Base-by-base conservation (phyloP, 2,797 vertebrate genomes). In the Delichon dasypus region DNA sequence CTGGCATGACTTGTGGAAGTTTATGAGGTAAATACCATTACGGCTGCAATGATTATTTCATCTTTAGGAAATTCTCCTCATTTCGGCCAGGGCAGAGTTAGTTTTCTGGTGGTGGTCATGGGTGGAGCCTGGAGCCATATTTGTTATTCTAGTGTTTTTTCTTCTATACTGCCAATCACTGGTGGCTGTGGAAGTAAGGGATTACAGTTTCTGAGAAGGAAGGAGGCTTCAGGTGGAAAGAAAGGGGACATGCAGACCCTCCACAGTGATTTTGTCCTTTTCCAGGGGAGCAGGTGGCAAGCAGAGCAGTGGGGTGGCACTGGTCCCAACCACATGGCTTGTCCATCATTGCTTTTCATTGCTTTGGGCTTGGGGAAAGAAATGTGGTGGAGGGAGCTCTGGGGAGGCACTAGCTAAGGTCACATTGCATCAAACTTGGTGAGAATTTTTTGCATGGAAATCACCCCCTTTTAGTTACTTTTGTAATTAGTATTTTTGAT, bases 341-440 rank as follows among this genome's bases (percentile, higher is more conserved):
- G 32, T 57, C 18, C 10, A 7, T 48, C 10, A 8, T 27, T 64
- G 12, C 23, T 44, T 71, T 64, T 50, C 26, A 36, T 38, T 65
- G 19, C 25, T 19, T n/a, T 22, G 21, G 44, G 27, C 4, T 50
- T 71, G 50, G 50, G 2, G 29, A 38, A 71, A 34, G 30, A 48
- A 32, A 50, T 21, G 16, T 36, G 15, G 8, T 50, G 10, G 12
- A 44, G 32, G 32, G 51, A 50, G 22, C 0, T 12, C 26, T 44
- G 15, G 3, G 18, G 12, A 22, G 15, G 22, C 5, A 2, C 12
- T 1, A 1, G 12, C 18, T 50, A 22, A 15, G 6, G 15, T 27
- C 27, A 42, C 7, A 36, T 50, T 57, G 32, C 12, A 8, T 22
- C 1, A 1, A 20, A 64, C 7, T 48, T 36, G 30, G 21, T 48